Percentiles rank a stretch among this genome's conserved stretches.
phyloP scores from a whole-genome alignment of 2,113 vertebrate genomes.

The Paratilapia polleni region DNA sequence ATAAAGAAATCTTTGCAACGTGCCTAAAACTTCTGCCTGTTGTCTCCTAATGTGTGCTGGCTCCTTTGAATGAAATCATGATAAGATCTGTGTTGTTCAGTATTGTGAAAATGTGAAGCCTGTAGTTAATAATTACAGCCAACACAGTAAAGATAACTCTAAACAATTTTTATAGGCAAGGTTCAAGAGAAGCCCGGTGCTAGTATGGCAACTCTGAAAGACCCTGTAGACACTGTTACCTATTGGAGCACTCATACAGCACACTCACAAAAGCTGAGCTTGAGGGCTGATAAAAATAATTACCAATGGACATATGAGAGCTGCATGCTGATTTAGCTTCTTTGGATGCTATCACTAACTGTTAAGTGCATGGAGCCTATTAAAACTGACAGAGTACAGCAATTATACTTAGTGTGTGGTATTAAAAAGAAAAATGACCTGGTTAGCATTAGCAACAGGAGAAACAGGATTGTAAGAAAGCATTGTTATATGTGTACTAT shows the following conservation, averaged over 20 bases:
- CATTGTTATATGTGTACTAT: constrained; percentile 33
- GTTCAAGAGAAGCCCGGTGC: neutral
- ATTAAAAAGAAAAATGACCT: constrained; percentile 44
- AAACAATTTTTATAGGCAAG: neutral
- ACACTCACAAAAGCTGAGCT: neutral
- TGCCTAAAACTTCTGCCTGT: neutral
- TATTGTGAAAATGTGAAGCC: neutral
- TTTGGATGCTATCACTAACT: constrained; percentile 4
- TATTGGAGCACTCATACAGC: neutral
- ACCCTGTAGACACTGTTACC: neutral
- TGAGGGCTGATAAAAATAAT: neutral
- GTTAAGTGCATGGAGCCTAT: constrained; percentile 20
- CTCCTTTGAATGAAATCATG: neutral
- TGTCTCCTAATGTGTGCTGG: neutral
- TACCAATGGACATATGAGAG: neutral
- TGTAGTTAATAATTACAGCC: neutral
- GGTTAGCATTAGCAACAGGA: constrained; percentile 21
- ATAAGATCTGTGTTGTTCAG: neutral
- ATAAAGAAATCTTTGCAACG: neutral
- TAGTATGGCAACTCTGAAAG: neutral
- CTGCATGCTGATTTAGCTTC: constrained; percentile 26
- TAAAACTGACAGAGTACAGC: constrained; percentile 22
- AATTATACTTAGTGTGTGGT: constrained; percentile 21
- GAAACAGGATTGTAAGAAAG: constrained; percentile 15
- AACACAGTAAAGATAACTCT: neutral